Conservation (phyloP, 2,888 invertebrate genomes). For the Rhorus exstirpatorius region DNA sequence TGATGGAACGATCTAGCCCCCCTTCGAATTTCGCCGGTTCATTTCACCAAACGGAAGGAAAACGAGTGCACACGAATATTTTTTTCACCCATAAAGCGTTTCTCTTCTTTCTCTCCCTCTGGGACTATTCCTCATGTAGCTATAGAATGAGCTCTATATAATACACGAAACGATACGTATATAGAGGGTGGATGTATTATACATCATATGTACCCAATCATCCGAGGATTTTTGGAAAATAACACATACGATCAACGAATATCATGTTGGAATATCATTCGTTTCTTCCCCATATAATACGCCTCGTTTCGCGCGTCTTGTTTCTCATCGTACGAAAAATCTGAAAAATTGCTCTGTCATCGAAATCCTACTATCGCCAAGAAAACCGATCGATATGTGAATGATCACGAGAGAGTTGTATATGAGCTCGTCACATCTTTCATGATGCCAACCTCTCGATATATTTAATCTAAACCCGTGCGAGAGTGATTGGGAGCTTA, state of each 20-base stretch:
- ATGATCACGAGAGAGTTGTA: no score
- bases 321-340: background rate
- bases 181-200: conserved; percentile 7
- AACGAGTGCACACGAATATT: conserved; percentile 35
- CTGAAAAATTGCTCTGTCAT: no score
- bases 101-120: background rate
- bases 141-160: background rate
- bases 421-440: no score
- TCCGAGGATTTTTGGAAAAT: conserved; percentile 3
- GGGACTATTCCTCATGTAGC: background rate
- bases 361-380: no score
- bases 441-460: no score
- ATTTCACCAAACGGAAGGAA: conserved; percentile 28
- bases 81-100: background rate
- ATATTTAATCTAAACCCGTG: no score
- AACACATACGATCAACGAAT: background rate
- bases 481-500: no score
- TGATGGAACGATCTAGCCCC: conserved; percentile 52
- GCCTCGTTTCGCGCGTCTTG: background rate
- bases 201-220: background rate
- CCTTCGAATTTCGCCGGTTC: conserved; percentile 39
- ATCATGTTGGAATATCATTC: background rate
- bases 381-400: no score
- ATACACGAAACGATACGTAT: background rate
- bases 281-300: background rate